Evolutionary conservation across 2,797 vertebrate genomes (phyloP).

Genomic region (Sardinella longiceps): DNA sequence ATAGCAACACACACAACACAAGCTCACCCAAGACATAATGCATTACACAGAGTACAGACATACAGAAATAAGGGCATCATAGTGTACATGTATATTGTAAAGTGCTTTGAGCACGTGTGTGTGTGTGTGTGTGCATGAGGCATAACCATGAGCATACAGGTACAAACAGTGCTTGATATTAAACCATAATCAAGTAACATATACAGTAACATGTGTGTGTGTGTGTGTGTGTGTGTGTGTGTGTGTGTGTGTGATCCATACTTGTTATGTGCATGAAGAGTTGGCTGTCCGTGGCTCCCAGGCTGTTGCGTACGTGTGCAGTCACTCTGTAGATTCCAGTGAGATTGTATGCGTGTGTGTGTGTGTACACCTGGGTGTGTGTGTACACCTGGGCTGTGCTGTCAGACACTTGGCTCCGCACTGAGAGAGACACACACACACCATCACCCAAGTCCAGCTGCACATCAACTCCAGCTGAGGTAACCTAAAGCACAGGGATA

Average conservation of each 20-base stretch:
- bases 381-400: slow-evolving; percentile 90
- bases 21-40: too few species aligned
- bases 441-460: slow-evolving; percentile 96
- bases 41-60: too few species aligned
- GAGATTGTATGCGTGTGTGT: slow-evolving; percentile 83
- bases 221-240: slow-evolving; percentile 14
- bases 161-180: too few species aligned
- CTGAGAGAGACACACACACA: slow-evolving; percentile 91
- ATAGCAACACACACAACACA: too few species aligned
- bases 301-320: slow-evolving; percentile 86
- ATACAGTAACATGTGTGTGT: too few species aligned
- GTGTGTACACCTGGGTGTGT: slow-evolving; percentile 87
- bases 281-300: slow-evolving; percentile 86
- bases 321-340: slow-evolving; percentile 92
- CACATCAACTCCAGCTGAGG: slow-evolving; percentile 89
- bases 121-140: slow-evolving; percentile 53
- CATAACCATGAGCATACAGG: too few species aligned
- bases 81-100: neutral
- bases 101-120: too few species aligned
- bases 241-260: slow-evolving; percentile 75
- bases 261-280: slow-evolving; percentile 94
- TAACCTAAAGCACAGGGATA: slow-evolving; percentile 79
- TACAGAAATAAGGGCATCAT: too few species aligned
- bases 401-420: slow-evolving; percentile 90
- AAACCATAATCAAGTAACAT: too few species aligned